These are phyloP conservation scores for Helogale parvula DNA, from an alignment of 2,113 vertebrate genomes.

Conservation along the genomic window DNA sequence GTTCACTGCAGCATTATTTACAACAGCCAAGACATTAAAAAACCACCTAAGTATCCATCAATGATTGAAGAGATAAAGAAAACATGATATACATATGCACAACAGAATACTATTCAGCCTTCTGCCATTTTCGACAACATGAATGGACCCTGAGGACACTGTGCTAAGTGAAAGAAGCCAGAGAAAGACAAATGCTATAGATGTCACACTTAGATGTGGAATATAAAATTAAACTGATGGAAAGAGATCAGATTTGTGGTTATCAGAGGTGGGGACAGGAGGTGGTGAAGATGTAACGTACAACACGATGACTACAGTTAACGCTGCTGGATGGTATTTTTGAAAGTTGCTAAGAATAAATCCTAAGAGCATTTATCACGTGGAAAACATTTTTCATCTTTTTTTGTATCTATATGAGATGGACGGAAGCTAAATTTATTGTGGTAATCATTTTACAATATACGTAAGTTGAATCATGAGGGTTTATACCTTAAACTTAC, in stretches of 20 bases:
- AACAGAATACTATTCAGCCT: background rate
- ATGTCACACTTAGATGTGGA: background rate
- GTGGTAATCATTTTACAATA: background rate
- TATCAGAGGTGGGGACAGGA: background rate
- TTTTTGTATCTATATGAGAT: background rate
- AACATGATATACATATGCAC: background rate
- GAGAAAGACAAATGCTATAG: background rate
- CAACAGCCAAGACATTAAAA: background rate
- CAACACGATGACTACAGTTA: background rate
- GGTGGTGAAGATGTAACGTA: background rate
- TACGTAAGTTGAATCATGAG: background rate
- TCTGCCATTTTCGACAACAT: background rate
- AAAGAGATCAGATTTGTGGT: background rate
- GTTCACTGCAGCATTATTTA: background rate
- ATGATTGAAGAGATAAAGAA: background rate
- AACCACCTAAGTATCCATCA: background rate
- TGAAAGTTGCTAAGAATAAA: background rate
- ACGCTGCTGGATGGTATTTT: background rate
- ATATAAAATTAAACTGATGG: background rate
- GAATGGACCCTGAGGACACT: background rate
- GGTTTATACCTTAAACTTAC: background rate
- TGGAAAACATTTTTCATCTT: background rate
- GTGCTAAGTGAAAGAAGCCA: background rate
- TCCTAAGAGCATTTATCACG: background rate
- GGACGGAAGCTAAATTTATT: background rate